Conservation (phyloP, 2,888 invertebrate genomes). For the Hybos culiciformis region DNA sequence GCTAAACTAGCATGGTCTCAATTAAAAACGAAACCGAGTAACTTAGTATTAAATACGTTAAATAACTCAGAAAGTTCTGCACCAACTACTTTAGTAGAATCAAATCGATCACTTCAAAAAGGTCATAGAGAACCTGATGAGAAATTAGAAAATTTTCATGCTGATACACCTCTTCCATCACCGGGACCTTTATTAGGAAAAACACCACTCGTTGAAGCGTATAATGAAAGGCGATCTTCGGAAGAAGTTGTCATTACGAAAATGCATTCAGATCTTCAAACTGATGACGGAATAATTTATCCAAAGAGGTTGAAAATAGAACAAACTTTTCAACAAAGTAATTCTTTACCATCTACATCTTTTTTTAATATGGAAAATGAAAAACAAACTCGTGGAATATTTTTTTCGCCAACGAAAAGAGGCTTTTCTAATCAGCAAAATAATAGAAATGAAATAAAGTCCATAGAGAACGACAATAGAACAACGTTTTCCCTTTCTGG, state of each 20-base stretch:
- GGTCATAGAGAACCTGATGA: constrained; percentile 8
- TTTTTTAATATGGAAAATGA: background rate
- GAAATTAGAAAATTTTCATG: constrained; percentile 39
- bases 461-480: no score
- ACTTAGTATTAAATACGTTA: constrained; percentile 38
- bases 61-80: constrained; percentile 17
- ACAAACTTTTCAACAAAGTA: constrained; percentile 1
- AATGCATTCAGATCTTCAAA: no score
- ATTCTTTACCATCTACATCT: background rate
- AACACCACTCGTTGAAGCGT: constrained; percentile 62
- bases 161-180: constrained; percentile 58
- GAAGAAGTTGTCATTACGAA: constrained; percentile 30
- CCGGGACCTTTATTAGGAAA: constrained; percentile 73
- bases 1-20: constrained; percentile 34
- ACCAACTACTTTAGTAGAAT: constrained; percentile 8
- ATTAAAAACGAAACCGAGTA: constrained; percentile 41
- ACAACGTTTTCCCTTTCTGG: constrained; percentile 31
- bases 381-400: background rate
- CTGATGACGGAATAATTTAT: constrained; percentile 20
- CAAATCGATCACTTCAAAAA: constrained; percentile 6
- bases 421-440: constrained; percentile 12
- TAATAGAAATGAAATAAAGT: constrained; percentile 48
- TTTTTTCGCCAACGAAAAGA: background rate
- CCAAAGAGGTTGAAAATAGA: background rate
- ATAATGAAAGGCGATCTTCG: constrained; percentile 25